Evolutionary conservation across 2,797 vertebrate genomes (phyloP).

Genomic region (Danio choprae): DNA sequence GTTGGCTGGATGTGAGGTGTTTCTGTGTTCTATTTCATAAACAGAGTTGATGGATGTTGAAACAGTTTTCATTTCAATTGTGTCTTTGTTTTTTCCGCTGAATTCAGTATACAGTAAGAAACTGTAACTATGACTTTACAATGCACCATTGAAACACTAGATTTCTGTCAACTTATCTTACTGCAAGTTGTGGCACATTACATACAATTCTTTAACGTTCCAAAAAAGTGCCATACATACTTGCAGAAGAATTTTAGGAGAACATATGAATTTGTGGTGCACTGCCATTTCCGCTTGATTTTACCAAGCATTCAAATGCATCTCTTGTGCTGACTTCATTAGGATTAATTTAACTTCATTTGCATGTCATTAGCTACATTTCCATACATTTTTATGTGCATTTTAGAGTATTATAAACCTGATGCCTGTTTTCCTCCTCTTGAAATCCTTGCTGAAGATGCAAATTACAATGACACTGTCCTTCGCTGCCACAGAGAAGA

Average conservation of each 20-base stretch:
- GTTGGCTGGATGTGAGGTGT: neutral
- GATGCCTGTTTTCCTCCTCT: too few relatives aligned
- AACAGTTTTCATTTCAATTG: slow-evolving; percentile 3
- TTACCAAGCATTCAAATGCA: too few relatives aligned
- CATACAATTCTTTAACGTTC: neutral
- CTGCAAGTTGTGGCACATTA: neutral
- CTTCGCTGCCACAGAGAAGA: too few relatives aligned
- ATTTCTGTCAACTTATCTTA: neutral
- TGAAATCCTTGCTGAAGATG: too few relatives aligned
- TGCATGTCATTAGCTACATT: too few relatives aligned
- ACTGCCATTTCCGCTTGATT: too few relatives aligned
- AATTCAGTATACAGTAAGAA: neutral
- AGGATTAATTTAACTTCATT: too few relatives aligned
- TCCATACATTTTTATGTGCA: too few relatives aligned
- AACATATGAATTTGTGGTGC: too few relatives aligned
- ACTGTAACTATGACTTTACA: neutral
- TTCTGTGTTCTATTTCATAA: slow-evolving; percentile 14
- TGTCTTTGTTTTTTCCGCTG: neutral
- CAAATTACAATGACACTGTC: too few relatives aligned
- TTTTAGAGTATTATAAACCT: too few relatives aligned
- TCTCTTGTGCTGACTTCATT: too few relatives aligned
- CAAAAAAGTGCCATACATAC: neutral
- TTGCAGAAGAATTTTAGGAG: neutral
- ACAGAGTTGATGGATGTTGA: slow-evolving; percentile 10
- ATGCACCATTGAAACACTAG: slow-evolving; percentile 12